Percentiles rank a stretch among this genome's conserved stretches.
Conservation (phyloP, 2,888 invertebrate species). For the Ormyrus rosae region DNA sequence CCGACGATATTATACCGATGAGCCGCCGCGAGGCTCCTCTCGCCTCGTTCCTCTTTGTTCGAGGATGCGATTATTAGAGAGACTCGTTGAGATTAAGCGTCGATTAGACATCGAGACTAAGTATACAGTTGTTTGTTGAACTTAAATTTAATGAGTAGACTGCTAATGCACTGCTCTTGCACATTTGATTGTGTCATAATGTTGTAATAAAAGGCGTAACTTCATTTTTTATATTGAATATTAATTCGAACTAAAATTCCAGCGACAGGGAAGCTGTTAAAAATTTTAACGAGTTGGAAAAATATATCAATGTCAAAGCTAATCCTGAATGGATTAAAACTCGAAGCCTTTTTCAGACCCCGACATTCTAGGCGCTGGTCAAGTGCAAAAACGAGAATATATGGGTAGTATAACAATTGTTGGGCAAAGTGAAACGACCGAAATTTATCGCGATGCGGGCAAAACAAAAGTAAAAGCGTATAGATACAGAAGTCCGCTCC, state of each 20-base stretch:
- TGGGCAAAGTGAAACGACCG: neutral
- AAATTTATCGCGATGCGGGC: constrained; percentile 26
- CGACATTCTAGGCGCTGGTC: neutral
- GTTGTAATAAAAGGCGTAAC: no score
- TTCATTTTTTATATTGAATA: no score
- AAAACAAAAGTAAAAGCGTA: constrained; percentile 3
- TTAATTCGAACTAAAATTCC: no score
- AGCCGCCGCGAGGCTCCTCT: neutral
- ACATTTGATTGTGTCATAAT: no score
- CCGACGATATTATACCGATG: no score
- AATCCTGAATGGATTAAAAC: no score
- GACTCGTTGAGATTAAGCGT: no score
- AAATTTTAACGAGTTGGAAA: no score
- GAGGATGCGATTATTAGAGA: no score
- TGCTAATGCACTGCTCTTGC: neutral
- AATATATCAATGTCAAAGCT: no score
- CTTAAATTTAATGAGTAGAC: neutral
- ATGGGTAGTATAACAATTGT: neutral
- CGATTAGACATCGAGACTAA: no score
- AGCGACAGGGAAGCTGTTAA: neutral
- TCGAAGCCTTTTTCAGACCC: neutral
- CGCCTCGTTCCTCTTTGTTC: neutral
- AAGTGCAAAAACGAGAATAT: no score
- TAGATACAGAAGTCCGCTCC: neutral
- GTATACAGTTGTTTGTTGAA: neutral